Conservation (phyloP, 1,140 invertebrate genomes). For the Brachionus plicatilis region DNA sequence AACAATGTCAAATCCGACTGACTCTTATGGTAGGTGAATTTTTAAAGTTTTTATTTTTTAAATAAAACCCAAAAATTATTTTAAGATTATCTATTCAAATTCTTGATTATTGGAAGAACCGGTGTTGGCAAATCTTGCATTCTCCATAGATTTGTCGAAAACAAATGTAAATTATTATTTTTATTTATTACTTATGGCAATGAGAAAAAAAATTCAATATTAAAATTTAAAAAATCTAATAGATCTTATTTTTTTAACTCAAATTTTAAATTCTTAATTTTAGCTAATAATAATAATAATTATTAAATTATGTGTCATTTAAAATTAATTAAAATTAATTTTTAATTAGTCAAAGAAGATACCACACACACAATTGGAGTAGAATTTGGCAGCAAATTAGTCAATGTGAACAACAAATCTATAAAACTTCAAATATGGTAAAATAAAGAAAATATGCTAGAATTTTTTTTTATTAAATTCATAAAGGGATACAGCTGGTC, state of each 20-base stretch:
- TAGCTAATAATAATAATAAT: no score
- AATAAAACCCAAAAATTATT: conserved; percentile 9
- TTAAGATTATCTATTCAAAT: conserved; percentile 74
- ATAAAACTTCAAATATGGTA: conserved; percentile 75
- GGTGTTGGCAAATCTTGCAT: conserved; percentile 63
- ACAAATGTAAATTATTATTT: conserved; percentile 49
- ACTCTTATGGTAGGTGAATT: background rate
- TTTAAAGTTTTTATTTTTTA: background rate
- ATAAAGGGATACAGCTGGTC: conserved; percentile 62
- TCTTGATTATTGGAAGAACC: conserved; percentile 70
- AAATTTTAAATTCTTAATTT: background rate
- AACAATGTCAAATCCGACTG: background rate
- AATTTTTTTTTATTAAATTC: background rate
- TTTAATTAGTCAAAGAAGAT: conserved; percentile 65
- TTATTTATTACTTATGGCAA: no score
- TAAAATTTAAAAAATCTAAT: no score
- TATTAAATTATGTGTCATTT: no score
- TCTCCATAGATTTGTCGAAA: conserved; percentile 56
- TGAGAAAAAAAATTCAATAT: no score
- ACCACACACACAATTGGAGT: conserved; percentile 58
- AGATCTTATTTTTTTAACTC: no score
- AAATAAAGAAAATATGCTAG: background rate
- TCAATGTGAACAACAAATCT: conserved; percentile 75
- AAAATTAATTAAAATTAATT: conserved; percentile 15
- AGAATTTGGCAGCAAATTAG: conserved; percentile 67